phyloP scores from a whole-genome alignment of 2,113 vertebrate genomes.

The Chlorodrepanis virens region DNA sequence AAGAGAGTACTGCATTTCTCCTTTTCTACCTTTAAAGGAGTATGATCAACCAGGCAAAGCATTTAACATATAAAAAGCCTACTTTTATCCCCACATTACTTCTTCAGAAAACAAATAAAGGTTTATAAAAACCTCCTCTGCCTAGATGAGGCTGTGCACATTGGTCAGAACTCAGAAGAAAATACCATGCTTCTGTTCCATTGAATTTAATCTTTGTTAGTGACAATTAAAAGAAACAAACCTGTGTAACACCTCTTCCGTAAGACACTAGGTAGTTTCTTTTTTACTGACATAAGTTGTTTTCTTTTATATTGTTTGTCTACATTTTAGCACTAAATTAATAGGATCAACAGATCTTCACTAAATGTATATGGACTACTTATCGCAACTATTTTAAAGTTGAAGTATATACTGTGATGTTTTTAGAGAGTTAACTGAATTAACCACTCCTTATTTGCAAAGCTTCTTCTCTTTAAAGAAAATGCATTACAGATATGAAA shows the following conservation, averaged over 20 bases:
- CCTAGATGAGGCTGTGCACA: not conserved
- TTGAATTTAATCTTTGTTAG: slow-evolving; percentile 36
- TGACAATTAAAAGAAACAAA: slow-evolving; percentile 31
- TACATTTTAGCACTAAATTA: slow-evolving; percentile 1
- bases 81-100: not conserved
- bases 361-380: not conserved
- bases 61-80: not conserved
- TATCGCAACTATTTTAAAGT: slow-evolving; percentile 20
- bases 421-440: slow-evolving; percentile 20
- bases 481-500: not conserved
- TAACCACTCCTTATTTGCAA: not conserved
- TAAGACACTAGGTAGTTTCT: not conserved
- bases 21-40: not conserved
- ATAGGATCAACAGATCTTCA: not conserved
- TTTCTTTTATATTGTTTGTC: not conserved
- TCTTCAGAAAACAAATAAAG: not conserved
- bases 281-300: not conserved
- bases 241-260: not conserved
- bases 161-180: not conserved
- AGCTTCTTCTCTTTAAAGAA: not conserved
- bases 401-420: not conserved
- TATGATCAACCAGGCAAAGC: not conserved
- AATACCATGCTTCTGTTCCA: slow-evolving; percentile 31
- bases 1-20: not conserved
- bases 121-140: not conserved